These are phyloP conservation scores for Cacatua alba DNA, from an alignment of 2,113 vertebrate genomes.

Conservation along the genomic window DNA sequence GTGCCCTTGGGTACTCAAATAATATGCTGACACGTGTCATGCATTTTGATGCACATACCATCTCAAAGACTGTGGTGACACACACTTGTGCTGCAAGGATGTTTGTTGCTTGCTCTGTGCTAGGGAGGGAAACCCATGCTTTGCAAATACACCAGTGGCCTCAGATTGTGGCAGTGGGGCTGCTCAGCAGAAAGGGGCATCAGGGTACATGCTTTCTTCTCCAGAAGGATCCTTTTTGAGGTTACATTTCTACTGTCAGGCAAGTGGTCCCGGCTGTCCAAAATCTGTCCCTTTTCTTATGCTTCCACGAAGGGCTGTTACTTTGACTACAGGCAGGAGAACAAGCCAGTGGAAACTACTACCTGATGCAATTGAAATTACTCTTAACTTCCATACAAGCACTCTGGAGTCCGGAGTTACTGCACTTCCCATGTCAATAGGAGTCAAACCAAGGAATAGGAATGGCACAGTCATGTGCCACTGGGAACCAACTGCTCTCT, in stretches of 20 bases:
- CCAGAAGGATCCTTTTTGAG: not conserved
- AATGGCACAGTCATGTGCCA: not conserved
- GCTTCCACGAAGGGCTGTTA: not conserved
- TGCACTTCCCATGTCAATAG: not conserved
- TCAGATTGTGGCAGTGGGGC: constrained; percentile 29
- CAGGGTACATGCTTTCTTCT: not conserved
- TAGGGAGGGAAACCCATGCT: not conserved
- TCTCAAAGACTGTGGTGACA: not conserved
- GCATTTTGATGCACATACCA: not conserved
- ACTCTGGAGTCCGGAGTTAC: not conserved
- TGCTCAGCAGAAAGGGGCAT: not conserved
- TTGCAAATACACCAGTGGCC: not conserved
- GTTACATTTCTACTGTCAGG: not conserved
- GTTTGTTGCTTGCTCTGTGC: not conserved
- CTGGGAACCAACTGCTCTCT: not conserved
- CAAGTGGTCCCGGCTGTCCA: not conserved
- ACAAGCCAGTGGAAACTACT: not conserved
- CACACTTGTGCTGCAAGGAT: not conserved
- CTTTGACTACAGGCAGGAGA: not conserved
- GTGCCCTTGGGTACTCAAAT: constrained; percentile 1
- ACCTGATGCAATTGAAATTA: not conserved
- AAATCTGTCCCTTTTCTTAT: not conserved
- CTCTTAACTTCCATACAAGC: not conserved
- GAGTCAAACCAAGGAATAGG: not conserved
- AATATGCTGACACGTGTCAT: not conserved